Conservation (phyloP, 1,140 invertebrate species). For the Drosophila persimilis region DNA sequence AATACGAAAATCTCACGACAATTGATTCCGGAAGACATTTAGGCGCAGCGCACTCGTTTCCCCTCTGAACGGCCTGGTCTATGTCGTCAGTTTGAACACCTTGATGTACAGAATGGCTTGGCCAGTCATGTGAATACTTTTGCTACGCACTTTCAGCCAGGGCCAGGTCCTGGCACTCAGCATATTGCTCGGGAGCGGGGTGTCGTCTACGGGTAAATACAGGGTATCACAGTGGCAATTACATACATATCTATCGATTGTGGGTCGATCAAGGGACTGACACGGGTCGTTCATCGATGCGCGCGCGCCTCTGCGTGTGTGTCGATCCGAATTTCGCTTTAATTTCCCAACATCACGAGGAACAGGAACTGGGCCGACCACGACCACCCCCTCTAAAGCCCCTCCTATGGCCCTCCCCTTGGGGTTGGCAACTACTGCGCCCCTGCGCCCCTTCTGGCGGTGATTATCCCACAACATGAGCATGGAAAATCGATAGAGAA, state of each 20-base stretch:
- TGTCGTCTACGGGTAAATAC: conserved; percentile 34
- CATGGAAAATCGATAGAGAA: conserved; percentile 81
- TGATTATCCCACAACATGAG: conserved; percentile 64
- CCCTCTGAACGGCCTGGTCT: conserved; percentile 9
- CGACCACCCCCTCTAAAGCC: background rate
- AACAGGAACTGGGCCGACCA: conserved; percentile 53
- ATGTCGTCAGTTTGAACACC: conserved; percentile 67
- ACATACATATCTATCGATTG: background rate
- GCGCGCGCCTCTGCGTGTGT: conserved; percentile 13
- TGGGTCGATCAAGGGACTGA: conserved; percentile 11
- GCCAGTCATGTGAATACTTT: conserved; percentile 75
- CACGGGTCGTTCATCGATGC: conserved; percentile 1
- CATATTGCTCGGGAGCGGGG: conserved; percentile 58
- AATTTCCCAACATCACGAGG: conserved; percentile 16
- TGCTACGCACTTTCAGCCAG: conserved; percentile 73
- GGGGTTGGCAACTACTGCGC: conserved; percentile 30
- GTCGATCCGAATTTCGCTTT: background rate
- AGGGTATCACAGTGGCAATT: background rate
- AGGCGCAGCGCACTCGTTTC: conserved; percentile 64
- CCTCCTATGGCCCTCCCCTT: conserved; percentile 27
- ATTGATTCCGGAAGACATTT: conserved; percentile 83
- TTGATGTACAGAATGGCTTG: conserved; percentile 77
- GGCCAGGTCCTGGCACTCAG: conserved; percentile 72
- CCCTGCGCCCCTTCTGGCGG: conserved; percentile 20
- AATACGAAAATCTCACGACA: conserved; percentile 83